Evolutionary conservation across 2,888 invertebrate genomes (phyloP), one percentile per base, ranked within the genome.

Genomic region (Callyntrura guangdongensis): DNA sequence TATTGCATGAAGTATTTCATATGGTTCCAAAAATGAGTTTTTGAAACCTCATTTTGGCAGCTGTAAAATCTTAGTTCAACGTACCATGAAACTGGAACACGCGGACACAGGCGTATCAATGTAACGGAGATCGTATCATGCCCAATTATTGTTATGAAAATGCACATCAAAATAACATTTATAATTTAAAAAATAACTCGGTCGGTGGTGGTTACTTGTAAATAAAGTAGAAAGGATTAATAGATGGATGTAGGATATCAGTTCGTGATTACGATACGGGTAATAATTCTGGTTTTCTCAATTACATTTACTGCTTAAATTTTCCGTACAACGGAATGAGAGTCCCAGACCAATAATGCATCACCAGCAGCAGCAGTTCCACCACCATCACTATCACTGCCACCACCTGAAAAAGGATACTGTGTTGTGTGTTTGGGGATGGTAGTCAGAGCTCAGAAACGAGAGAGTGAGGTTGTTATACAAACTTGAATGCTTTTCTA

Each of bases 231-330:
- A 17, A 47, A 47, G 47, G 14, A 47, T 74, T n/a, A 4, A 25
- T 20, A 67, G 59, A 85, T 79, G 56, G 59, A 85, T 90, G 81
- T 45, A 77, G 47, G 67, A 85, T 90, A 86, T 90, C 25, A 47
- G 89, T 79, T 90, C 85, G 89, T 90, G 89, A 90, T 85, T 90
- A 81, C 59, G 85, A 90, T 90, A 90, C 84, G 89, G 85, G 56
- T 56, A 85, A 85, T 85, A 81, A 85, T 81, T 90, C 84, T 90
- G 69, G 59, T 85, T 90, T 85, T 82, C n/a, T 45, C 20, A 77
- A 25, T 77, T 53, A 53, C 81, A 81, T 61, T 79, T 17, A 17
- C 64, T 25, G 64, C 22, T 61, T 17, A 17, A 81, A 36, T 45
- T 72, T 36, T 72, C 8, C n/a, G 1, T 36, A 53, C 56, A 79